These are phyloP conservation scores for Aspidoscelis tigris DNA, from an alignment of 2,113 vertebrate genomes.

Conservation along the genomic window DNA sequence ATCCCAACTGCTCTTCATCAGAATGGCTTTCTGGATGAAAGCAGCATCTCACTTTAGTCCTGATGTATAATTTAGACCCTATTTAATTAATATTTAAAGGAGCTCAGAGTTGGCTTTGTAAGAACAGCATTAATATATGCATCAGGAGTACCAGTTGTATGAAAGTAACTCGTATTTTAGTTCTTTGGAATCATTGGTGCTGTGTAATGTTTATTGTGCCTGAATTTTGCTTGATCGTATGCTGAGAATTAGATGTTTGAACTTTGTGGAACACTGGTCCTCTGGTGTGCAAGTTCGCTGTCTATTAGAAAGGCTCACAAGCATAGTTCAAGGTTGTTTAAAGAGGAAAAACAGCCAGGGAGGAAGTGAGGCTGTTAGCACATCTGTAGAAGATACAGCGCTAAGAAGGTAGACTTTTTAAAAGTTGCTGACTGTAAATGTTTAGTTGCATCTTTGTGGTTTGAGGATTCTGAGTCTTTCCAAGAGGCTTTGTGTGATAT, in stretches of 20 bases:
- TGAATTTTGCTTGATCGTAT: not conserved
- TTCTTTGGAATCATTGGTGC: not conserved
- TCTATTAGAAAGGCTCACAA: not conserved
- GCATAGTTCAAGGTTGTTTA: not conserved
- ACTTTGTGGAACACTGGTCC: not conserved
- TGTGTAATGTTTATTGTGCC: not conserved
- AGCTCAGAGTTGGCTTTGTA: slow-evolving; percentile 4
- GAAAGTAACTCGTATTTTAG: not conserved
- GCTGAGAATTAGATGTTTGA: not conserved
- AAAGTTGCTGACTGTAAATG: not conserved
- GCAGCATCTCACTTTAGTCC: slow-evolving; percentile 8
- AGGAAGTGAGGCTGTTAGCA: not conserved
- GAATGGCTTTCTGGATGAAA: slow-evolving; percentile 3
- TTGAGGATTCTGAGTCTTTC: not conserved
- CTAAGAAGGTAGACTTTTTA: not conserved
- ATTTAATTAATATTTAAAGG: slow-evolving; percentile 38
- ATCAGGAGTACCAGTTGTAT: not conserved
- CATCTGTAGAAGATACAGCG: not conserved
- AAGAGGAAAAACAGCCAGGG: not conserved
- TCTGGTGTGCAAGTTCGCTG: not conserved
- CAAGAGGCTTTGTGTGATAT: not conserved
- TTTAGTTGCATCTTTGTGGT: not conserved
- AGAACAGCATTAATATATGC: slow-evolving; percentile 34
- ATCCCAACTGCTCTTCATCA: not conserved
- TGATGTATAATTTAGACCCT: slow-evolving; percentile 35